These are phyloP conservation scores for Asarcornis scutulata DNA, from an alignment of 2,113 vertebrate species.

Conservation along the genomic window DNA sequence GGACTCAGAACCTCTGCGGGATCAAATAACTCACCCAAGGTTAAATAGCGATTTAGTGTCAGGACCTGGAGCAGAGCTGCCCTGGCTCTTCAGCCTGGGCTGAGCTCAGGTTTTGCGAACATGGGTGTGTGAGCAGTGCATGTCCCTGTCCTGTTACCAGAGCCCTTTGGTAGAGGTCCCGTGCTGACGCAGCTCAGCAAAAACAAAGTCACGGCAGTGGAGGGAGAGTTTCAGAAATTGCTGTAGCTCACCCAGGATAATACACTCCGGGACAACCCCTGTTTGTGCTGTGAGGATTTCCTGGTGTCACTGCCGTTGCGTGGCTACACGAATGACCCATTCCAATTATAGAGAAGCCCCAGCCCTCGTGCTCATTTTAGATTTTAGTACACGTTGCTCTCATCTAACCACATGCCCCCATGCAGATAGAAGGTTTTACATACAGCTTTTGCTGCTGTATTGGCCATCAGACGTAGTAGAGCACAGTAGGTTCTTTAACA, in stretches of 20 bases:
- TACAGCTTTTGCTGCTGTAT: background rate
- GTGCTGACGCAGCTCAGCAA: background rate
- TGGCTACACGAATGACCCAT: background rate
- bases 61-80: background rate
- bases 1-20: constrained; percentile 13
- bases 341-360: background rate
- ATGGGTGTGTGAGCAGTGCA: background rate
- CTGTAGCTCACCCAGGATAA: background rate
- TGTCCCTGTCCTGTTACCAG: background rate
- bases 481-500: background rate
- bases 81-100: background rate
- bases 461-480: background rate
- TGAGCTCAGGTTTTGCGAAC: background rate
- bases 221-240: background rate
- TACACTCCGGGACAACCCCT: background rate
- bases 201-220: background rate
- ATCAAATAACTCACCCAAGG: constrained; percentile 1
- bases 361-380: background rate
- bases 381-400: background rate
- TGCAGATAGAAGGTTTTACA: background rate
- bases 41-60: background rate
- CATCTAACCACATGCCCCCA: background rate
- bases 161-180: background rate
- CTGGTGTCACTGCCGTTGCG: background rate
- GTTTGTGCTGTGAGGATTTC: background rate